Evolutionary conservation across 2,888 invertebrate genomes (phyloP), one percentile per base, ranked within the genome.

Genomic region (Coelopa pilipes): DNA sequence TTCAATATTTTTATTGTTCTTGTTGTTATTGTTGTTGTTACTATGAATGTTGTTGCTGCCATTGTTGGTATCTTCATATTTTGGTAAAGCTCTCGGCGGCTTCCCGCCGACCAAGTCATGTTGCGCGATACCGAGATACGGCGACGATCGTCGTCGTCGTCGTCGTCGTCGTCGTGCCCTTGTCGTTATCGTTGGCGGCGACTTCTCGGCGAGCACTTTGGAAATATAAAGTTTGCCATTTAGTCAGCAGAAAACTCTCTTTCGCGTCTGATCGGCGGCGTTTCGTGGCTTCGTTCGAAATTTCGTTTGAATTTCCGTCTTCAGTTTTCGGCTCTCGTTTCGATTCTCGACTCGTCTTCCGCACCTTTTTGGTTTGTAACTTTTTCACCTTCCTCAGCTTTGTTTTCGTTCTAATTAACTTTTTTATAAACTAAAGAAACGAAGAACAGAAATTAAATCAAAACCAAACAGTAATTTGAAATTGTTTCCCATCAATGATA

Each of bases 191-290:
- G 17, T 46, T 57, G 69, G 24, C 21, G 24, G 13, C 17, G 21
- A 19, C 12, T 21, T 60, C 15, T 24, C 24, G 55, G 49, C 21
- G 70, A 74, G 74, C 75, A 75, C 59, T 72, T 72, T 59, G 10
- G 45, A 72, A 49, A 68, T 73, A 34, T 73, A 73, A 76, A 74
- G 34, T 78, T 80, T 71, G n/a, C 79, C 80, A 81, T 82, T 83
- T 81, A 82, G 83, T 83, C 79, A 79, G 81, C 82, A 81, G 81
- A 80, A 82, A 83, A 82, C 82, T 81, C 79, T 83, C 83, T 82
- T 81, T 82, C 81, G 82, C 81, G 81, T 80, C 80, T 80, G 81
- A 82, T 82, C 82, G 50, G 57, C 59, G 73, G 74, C 66, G 47
- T 17, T 65, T 70, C 63, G 50, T 69, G 47, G 62, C 63, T 59